Base-by-base conservation (phyloP, 2,113 vertebrate species). In the Stigmatopora nigra region DNA sequence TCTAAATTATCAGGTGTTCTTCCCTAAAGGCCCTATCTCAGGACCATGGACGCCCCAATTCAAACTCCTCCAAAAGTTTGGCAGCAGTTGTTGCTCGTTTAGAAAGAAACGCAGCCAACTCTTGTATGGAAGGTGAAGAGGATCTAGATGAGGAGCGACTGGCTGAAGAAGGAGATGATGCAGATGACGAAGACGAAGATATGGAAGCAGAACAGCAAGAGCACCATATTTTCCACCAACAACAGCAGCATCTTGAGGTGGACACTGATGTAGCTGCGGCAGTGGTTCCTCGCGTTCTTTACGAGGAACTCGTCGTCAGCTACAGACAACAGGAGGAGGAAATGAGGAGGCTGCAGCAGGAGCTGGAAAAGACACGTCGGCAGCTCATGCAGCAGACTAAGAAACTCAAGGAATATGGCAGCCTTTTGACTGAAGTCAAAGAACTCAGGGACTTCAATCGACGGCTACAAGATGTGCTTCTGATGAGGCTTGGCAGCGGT, bases 361-460 rank as follows among this genome's bases (percentile, higher is more conserved):
- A 98, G 87, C 91, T 99, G 68, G 95, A 99, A 84, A 90, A 95
- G 78, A 98, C 96, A 1, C 93, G 96, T 62, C 90, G 95, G 64
- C 96, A 99, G 91, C 93, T 98, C 68, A 92, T 98, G 15, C 96
- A 99, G 77, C 96, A 99, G 86, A 95, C 96, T 81, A 99, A 96
- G 90, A 99, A 99, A 86, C 92, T 98, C 46, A 99, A 98, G 87
- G 96, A 99, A 81, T 97, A 95, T 36, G 94, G 96, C 76, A 94
- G 93, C 55, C 91, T 99, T 75, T 91, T 98, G 82, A 95, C 94
- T 4, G 96, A 99, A 88, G 96, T 97, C 85, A 99, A 99, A 86
- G 96, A 99, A 84, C 93, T 99, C 79, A 93, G 96, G n/a, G 94
- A 97, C 90, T 96, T 99, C 87, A 99, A 99, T 90, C 92, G 96